These are phyloP conservation scores for Tragelaphus scriptus DNA, from an alignment of 2,113 vertebrate species.

Conservation along the genomic window DNA sequence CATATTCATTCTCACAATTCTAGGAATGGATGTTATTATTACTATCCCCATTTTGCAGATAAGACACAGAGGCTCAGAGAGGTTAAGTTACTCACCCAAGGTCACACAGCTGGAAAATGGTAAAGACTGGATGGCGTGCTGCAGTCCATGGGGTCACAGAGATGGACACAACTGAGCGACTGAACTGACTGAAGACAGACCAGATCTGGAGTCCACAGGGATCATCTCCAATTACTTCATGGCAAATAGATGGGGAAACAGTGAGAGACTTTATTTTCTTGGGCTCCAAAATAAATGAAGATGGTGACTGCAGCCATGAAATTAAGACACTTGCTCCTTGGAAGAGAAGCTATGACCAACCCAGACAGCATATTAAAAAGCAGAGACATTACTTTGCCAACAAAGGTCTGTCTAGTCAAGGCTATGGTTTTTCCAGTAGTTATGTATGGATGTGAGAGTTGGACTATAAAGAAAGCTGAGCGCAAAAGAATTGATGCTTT, in stretches of 20 bases:
- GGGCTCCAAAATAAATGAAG: neutral
- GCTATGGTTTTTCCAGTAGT: neutral
- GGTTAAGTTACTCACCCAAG: neutral
- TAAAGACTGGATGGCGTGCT: neutral
- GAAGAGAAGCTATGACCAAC: neutral
- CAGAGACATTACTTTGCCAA: neutral
- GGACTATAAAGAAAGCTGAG: neutral
- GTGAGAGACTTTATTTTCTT: neutral
- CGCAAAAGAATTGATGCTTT: accelerated
- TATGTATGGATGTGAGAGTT: neutral
- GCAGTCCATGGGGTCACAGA: neutral
- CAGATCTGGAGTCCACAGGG: neutral
- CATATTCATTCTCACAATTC: neutral
- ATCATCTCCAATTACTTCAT: neutral
- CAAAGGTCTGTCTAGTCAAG: neutral
- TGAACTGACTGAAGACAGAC: neutral
- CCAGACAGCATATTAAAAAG: neutral
- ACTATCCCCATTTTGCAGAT: neutral
- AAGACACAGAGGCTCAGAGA: neutral
- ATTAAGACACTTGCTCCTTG: neutral
- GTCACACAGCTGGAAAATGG: neutral
- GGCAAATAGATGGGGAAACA: neutral
- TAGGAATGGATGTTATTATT: neutral
- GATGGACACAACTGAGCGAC: neutral
- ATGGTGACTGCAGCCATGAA: neutral